Percentiles rank a stretch among this genome's conserved stretches.
Conservation (phyloP, 30 jellyfish, hydroid and myxozoan species). For the Aurelia sp. region DNA sequence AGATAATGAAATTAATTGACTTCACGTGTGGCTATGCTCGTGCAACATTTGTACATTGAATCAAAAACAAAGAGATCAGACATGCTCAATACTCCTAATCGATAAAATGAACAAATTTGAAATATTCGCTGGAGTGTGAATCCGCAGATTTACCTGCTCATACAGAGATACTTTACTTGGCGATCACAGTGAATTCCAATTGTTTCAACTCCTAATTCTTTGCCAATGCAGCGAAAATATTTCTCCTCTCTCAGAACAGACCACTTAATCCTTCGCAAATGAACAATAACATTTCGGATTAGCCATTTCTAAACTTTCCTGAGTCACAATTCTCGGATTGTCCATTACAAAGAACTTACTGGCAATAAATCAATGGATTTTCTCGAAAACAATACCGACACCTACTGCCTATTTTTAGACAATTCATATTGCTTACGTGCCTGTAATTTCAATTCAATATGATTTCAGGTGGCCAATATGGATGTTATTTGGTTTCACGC, state of each 20-base stretch:
- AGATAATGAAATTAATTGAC: conserved; percentile 26
- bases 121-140: neutral
- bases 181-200: conserved; percentile 12
- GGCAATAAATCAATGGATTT: conserved; percentile 9
- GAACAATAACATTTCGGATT: conserved; percentile 1
- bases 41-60: neutral
- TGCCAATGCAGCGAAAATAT: neutral
- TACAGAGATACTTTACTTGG: conserved; percentile 14
- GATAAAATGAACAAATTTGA: no score
- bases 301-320: neutral
- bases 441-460: neutral
- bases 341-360: neutral
- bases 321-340: conserved; percentile 2
- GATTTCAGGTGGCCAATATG: conserved; percentile 3
- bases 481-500: no score
- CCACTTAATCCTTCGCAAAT: conserved; percentile 3
- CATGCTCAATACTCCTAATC: no score
- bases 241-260: neutral
- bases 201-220: conserved; percentile 12
- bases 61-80: neutral
- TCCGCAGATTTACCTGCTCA: conserved; percentile 22
- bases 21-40: conserved; percentile 25
- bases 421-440: no score
- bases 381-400: conserved; percentile 1
- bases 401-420: conserved; percentile 3